Conservation (phyloP, 2,888 invertebrate genomes). For the Tortricodes alternella region DNA sequence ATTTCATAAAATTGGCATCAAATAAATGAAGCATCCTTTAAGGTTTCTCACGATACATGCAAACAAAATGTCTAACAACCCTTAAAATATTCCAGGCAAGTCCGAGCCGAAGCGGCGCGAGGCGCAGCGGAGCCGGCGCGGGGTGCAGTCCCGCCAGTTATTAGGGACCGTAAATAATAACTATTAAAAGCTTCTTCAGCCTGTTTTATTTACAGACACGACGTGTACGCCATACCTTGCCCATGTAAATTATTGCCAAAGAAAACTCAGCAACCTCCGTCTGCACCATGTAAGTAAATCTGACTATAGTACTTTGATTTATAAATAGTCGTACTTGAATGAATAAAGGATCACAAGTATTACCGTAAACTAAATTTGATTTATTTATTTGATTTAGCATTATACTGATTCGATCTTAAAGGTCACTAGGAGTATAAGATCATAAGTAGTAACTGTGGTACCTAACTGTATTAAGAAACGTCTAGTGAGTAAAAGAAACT, state of each 20-base stretch:
- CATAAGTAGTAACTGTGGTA: no score
- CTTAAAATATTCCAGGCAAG: constrained; percentile 69
- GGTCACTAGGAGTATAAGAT: no score
- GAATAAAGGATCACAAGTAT: no score
- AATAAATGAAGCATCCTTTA: background rate
- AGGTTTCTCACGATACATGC: constrained; percentile 41
- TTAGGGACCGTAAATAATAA: constrained; percentile 77
- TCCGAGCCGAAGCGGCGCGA: constrained; percentile 49
- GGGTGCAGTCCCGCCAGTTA: constrained; percentile 53
- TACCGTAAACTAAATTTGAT: no score
- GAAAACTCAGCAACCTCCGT: constrained; percentile 32
- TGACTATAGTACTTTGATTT: background rate
- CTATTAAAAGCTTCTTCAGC: constrained; percentile 65
- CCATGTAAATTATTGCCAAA: constrained; percentile 47
- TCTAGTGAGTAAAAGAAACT: no score
- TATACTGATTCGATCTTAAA: no score
- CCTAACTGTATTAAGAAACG: no score
- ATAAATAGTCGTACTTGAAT: no score
- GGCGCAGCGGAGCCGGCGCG: constrained; percentile 37
- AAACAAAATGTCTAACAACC: constrained; percentile 54
- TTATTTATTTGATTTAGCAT: no score
- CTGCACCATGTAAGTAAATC: background rate
- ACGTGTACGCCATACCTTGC: constrained; percentile 56
- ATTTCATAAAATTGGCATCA: background rate
- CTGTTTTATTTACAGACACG: constrained; percentile 69